Percentiles rank a stretch among this genome's conserved stretches.
Conservation (phyloP, 2,113 vertebrate genomes). For the Riparia riparia region DNA sequence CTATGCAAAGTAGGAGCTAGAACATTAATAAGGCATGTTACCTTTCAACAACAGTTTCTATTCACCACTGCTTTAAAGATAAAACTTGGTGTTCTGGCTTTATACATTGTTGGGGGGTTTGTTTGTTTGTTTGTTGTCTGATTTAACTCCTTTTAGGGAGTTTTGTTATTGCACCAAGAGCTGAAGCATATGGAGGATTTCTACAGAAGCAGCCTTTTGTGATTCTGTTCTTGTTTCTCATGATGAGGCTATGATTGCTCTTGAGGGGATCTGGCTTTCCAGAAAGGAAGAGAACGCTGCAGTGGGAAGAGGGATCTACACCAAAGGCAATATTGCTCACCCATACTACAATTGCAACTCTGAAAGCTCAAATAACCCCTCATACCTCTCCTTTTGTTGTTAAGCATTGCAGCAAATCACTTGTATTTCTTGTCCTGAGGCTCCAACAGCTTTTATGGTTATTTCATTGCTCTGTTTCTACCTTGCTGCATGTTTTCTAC, state of each 20-base stretch:
- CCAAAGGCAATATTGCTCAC: slow-evolving; percentile 16
- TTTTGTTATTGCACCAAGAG: not conserved
- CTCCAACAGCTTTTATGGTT: slow-evolving; percentile 27
- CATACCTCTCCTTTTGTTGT: not conserved
- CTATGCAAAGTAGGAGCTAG: not conserved
- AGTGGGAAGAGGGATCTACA: not conserved
- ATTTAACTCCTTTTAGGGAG: not conserved
- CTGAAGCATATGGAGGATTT: not conserved
- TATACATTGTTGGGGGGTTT: not conserved
- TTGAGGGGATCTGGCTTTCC: not conserved
- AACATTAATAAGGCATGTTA: not conserved
- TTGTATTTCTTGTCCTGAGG: slow-evolving; percentile 51
- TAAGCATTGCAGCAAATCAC: slow-evolving; percentile 10
- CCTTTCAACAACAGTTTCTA: not conserved
- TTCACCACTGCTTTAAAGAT: not conserved
- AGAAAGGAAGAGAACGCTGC: not conserved
- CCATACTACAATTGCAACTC: not conserved
- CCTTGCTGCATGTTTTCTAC: slow-evolving; percentile 42
- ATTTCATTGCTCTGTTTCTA: slow-evolving; percentile 51
- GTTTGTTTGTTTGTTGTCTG: not conserved
- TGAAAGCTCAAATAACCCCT: slow-evolving; percentile 20
- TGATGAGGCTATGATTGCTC: not conserved
- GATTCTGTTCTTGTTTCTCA: not conserved
- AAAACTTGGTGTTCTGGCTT: not conserved
- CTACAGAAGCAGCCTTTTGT: not conserved